Base-by-base conservation (phyloP, 2,888 invertebrate species). In the Flexamia atlantica region DNA sequence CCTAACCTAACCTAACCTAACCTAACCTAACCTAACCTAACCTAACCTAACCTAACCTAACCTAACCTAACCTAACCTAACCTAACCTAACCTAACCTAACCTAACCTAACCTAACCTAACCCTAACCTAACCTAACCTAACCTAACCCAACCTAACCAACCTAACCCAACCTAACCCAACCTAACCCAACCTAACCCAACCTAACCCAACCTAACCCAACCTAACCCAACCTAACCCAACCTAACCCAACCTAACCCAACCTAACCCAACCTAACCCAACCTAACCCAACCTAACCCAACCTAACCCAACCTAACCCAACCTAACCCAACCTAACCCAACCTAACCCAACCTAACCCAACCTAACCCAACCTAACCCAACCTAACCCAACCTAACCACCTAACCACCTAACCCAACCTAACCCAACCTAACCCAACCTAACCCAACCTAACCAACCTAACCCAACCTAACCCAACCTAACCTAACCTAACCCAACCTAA, bases 351-450 rank as follows among this genome's bases (percentile, higher is more conserved):
- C 50, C 50, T 17, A n/a, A 50, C 50, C 50, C 17, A 50, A 50
- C 50, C 50, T 17, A n/a, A 50, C 50, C 50, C 17, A 50, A 50
- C 50, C 50, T 17, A n/a, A 50, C 50, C 50, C 17, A 50, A 50
- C 50, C 50, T 17, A n/a, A 50, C 50, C 50, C 17, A 50, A 50
- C 50, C 50, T 50, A 50, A 50, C 10, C 50, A 50, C 50, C 50
- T 50, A 50, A 50, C 50, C 50, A n/a, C n/a, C n/a, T n/a, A 50
- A 50, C 50, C 50, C 17, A 50, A 70, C 70, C 70, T 32, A 32
- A 70, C 70, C 70, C 36, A 70, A 70, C 70, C 32, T 70, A 70
- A 70, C 70, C 70, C 17, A 70, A 70, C 70, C 70, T n/a, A n/a
- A n/a, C n/a, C n/a, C n/a, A n/a, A n/a, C n/a, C n/a, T n/a, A n/a